Evolutionary conservation across 2,888 invertebrate species (phyloP), one percentile per base, ranked within the genome.

Genomic region (Diaprepes abbreviatus): DNA sequence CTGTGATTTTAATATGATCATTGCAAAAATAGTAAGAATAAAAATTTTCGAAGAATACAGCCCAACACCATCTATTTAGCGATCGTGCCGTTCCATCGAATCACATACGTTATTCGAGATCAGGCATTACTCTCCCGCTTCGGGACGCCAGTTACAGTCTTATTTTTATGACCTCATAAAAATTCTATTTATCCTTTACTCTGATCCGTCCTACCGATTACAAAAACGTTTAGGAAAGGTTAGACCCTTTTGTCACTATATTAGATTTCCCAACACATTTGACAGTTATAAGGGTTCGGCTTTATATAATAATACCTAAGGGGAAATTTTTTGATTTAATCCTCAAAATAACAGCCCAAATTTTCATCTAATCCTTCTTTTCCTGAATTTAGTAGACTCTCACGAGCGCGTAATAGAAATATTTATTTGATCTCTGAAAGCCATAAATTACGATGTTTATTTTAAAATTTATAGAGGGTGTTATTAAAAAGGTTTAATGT

Each of bases 221-320:
- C 48, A 60, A 21, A 21, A 48, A 35, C 33, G 35, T 35, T 43
- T 48, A 12, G 5, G 14, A 19, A 60, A 60, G 50, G 60, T 60
- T 48, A 31, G 17, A 16, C 28, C 28, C 43, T 33, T 31, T 28
- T 58, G 28, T 40, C 43, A 16, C 45, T 35, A 60, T 60, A 60
- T 60, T 60, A 60, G 33, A 60, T 60, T 48, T 45, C 36, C 48
- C 21, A 12, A 48, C 33, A 50, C 24, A 60, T 50, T 50, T 45
- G 60, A 60, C 60, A 48, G 48, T 50, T 60, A 50, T 48, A 45
- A 60, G 60, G 60, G 60, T 60, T 43, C 31, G 35, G 33, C 40
- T 31, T 43, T 50, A 60, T 28, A 60, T 50, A 45, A 60, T 60
- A 48, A 60, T 60, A 9, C 50, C 60, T 33, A 48, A 21, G 50